Base-by-base conservation (phyloP, 2,888 invertebrate species). In the Athalia circularis region DNA sequence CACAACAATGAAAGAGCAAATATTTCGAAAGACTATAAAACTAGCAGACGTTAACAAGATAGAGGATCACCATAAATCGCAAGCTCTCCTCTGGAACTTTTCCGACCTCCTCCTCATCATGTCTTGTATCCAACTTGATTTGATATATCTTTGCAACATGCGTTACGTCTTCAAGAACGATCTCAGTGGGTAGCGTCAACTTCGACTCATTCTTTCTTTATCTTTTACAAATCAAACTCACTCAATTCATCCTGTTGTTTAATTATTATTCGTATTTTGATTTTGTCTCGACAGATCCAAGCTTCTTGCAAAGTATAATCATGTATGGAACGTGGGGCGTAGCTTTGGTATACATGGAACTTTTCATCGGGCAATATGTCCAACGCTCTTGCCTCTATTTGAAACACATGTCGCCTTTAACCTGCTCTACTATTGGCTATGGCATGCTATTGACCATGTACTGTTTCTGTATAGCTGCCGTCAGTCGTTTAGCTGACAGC, bases 301-400 rank as follows among this genome's bases (percentile, higher is more conserved):
- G 72, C 5, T 72, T 72, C 11, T 45, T 72, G 9, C 72, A 59
- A n/a, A 59, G 57, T 9, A 72, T 72, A 59, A 8, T 72, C n/a
- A 72, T 72, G 72, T 72, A 72, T 29, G 45, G 13, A 3, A 72
- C 72, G 1, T 72, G 72, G 59, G 72, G 72, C 15, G 57, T 57
- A 2, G 72, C 72, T 5, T 72, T 72, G 59, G 59, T 72, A 1
- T 72, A 72, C 29, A 72, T 72, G 72, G 72, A 72, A 9, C 15
- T 72, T 72, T 72, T 72, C 47, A 57, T 72, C 11, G 72, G 72
- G 47, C 72, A 72, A 47, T 72, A 59, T 59, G 57, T 72, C 13
- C 72, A 45, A 59, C 72, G 47, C 8, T 43, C 57, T 47, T 72
- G 72, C 13, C 72, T 72, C 13, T 72, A 72, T 59, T 47, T 72